A percentile compares a stretch with the other conserved stretches of the same genome.
These are phyloP conservation scores for Hirudo medicinalis DNA, from an alignment of 1,140 invertebrate genomes.

Conservation along the genomic window DNA sequence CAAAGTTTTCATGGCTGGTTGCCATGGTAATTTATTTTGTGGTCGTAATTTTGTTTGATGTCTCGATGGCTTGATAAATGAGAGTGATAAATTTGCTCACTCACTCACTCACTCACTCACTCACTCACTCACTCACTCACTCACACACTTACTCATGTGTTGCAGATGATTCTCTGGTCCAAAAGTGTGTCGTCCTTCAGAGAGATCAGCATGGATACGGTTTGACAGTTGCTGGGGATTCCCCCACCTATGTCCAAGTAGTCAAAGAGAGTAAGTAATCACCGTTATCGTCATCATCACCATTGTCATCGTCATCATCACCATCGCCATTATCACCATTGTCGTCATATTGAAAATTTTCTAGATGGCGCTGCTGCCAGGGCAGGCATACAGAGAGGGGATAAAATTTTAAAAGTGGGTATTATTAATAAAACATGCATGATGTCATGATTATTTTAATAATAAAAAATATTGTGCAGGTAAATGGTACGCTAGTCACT, in stretches of 20 bases:
- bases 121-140: background rate
- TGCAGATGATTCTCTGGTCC: background rate
- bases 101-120: conserved; percentile 8
- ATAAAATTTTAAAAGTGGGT: background rate
- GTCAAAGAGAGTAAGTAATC: conserved; percentile 1
- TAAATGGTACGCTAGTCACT: conserved; percentile 6
- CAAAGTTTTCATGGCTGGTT: too few species aligned
- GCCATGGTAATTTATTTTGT: too few species aligned
- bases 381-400: background rate
- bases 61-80: too few species aligned
- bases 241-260: background rate
- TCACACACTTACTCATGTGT: background rate
- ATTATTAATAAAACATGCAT: background rate
- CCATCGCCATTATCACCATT: background rate
- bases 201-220: background rate
- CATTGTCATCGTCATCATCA: background rate
- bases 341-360: background rate
- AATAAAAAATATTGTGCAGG: background rate
- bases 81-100: background rate
- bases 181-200: conserved; percentile 1
- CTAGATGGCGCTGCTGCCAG: background rate
- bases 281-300: background rate
- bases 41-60: too few species aligned
- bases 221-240: background rate
- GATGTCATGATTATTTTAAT: background rate